A percentile compares a stretch with the other conserved stretches of the same genome.
Conservation (phyloP, 2,113 vertebrate genomes). For the Cephalopholis sonnerati region DNA sequence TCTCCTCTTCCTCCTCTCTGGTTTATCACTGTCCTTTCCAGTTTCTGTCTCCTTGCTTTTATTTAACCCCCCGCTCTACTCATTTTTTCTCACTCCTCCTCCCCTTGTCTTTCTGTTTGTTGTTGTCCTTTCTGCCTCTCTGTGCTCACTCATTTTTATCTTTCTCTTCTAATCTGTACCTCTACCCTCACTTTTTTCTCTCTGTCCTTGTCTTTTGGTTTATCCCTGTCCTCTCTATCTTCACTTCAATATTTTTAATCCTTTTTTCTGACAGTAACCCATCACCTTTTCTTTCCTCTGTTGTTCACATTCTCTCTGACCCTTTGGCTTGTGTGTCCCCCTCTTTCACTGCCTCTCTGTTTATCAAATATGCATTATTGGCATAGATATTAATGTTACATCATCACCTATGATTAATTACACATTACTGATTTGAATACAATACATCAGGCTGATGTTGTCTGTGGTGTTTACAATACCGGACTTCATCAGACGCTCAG, state of each 20-base stretch:
- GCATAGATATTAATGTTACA: background rate
- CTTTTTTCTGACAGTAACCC: background rate
- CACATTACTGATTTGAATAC: background rate
- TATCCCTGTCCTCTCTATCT: constrained; percentile 3
- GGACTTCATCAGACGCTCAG: background rate
- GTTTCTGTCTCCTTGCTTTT: constrained; percentile 36
- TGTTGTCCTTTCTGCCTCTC: background rate
- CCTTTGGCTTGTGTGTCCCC: accelerated
- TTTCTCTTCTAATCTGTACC: constrained; percentile 21
- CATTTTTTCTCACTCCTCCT: constrained; percentile 3
- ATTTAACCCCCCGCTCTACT: constrained; percentile 17
- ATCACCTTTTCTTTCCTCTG: background rate
- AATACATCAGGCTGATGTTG: background rate
- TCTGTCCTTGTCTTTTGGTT: constrained; percentile 29
- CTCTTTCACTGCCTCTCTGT: background rate
- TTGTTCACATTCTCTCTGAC: background rate
- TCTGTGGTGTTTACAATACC: background rate
- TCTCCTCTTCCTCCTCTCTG: constrained; percentile 16
- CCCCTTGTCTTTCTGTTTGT: constrained; percentile 6
- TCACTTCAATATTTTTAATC: background rate
- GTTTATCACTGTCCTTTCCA: constrained; percentile 48
- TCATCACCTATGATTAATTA: background rate
- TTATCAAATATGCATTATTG: background rate
- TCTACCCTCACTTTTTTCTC: constrained; percentile 16
- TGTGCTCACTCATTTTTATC: constrained; percentile 35